Evolutionary conservation across 2,888 invertebrate species (phyloP), one percentile per base, ranked within the genome.

Genomic region (Cephus runcator): DNA sequence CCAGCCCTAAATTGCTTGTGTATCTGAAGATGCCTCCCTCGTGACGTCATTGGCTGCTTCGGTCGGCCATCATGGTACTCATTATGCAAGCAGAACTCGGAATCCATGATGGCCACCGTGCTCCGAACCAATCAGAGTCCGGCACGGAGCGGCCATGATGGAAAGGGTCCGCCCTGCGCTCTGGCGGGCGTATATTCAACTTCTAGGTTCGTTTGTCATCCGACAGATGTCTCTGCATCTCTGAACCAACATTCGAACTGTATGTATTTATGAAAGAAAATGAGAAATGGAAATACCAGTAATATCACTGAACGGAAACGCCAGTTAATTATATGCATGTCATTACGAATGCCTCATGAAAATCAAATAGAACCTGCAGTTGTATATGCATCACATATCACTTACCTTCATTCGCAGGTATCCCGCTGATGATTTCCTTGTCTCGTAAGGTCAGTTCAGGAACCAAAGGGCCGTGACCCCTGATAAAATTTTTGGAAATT

Each of bases 51-150:
- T 91, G 91, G 91, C 80, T 80, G 83, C 33, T 73, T n/a, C 12
- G 31, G 85, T 81, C 90, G 87, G 91, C 90, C 91, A 91, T 91
- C 88, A 87, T 87, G 85, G 80, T 34, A 74, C 85, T 89, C 86
- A 88, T 90, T 90, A 86, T 83, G 88, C 86, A 87, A 86, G 87
- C 85, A 86, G 86, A 87, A 85, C 84, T 69, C 79, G 90, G 91
- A 89, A 89, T 89, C 89, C 91, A 92, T 92, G 90, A 93, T 93
- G 93, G 93, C 93, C 90, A 93, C 91, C 88, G 74, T 30, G 77
- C 75, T 77, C 78, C 85, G 86, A 86, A 85, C 93, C 93, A 93
- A 93, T 93, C 91, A 83, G 82, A 76, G 81, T 79, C 79, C 80
- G 35, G 75, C 68, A 34, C 31, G 4, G 75, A 79, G 87, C 90